Conservation (phyloP, 1,140 invertebrate genomes). For the Orchesella cincta region DNA sequence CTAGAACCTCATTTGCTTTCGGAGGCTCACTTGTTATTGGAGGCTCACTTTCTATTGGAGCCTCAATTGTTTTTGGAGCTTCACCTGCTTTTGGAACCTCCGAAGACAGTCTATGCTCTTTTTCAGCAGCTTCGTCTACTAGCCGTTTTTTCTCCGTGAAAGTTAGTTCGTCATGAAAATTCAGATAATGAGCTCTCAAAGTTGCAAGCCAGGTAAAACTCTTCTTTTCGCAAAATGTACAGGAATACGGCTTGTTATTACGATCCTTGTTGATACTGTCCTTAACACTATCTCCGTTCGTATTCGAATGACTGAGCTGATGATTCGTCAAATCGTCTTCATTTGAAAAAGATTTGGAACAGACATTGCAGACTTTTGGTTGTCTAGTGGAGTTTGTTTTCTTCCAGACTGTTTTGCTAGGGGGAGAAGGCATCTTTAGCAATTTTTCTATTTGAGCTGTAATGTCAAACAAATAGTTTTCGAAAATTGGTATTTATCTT, state of each 20-base stretch:
- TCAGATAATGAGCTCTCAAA: neutral
- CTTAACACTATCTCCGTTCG: no score
- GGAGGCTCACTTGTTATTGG: no score
- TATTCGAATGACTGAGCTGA: neutral
- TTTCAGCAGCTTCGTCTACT: no score
- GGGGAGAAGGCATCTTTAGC: constrained; percentile 1
- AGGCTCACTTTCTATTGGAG: no score
- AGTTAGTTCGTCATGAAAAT: neutral
- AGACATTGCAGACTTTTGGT: neutral
- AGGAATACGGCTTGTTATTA: neutral
- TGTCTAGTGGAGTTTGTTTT: neutral
- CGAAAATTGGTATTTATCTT: neutral
- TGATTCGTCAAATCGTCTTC: neutral
- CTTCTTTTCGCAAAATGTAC: neutral
- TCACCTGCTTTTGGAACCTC: no score
- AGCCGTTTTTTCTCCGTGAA: no score
- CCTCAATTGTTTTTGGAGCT: no score
- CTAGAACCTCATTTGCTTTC: no score
- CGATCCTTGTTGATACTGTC: no score
- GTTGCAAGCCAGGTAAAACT: neutral
- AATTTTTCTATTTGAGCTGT: constrained; percentile 4
- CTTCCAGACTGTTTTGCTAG: neutral
- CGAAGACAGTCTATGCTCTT: no score
- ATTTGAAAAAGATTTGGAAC: neutral
- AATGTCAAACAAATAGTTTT: neutral